phyloP scores from a whole-genome alignment of 2,888 invertebrate genomes.

The Xestia rhomboidea region DNA sequence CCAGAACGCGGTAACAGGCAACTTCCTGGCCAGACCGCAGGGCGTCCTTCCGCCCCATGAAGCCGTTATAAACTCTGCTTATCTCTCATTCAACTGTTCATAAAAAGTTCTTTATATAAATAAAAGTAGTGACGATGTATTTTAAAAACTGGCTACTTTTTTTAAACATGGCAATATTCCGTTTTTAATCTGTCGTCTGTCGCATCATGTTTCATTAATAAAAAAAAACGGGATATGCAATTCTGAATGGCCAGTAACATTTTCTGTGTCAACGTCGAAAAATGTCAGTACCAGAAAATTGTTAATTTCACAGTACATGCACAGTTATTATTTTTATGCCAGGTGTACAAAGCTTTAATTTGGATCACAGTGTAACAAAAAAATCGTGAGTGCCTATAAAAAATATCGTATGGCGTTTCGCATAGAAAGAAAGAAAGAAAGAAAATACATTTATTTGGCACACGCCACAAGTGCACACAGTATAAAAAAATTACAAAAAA shows the following conservation, averaged over 20 bases:
- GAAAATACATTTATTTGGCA: no score
- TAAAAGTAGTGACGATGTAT: constrained; percentile 1
- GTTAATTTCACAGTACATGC: constrained; percentile 29
- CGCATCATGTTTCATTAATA: not conserved
- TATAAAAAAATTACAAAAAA: no score
- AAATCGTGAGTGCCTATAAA: not conserved
- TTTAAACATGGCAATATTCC: constrained; percentile 23
- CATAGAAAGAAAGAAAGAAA: no score
- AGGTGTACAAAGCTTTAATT: constrained; percentile 22
- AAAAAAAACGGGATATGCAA: not conserved
- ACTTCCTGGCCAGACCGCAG: constrained; percentile 48
- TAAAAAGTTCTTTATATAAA: constrained; percentile 30
- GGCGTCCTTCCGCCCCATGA: constrained; percentile 34
- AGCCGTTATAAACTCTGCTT: constrained; percentile 16
- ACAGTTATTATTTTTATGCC: constrained; percentile 26
- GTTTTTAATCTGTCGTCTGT: constrained; percentile 6
- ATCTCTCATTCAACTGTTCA: constrained; percentile 33
- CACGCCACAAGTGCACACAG: no score
- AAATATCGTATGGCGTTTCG: constrained; percentile 9
- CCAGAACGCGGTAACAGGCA: constrained; percentile 54
- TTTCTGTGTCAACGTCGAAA: constrained; percentile 22
- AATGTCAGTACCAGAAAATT: constrained; percentile 11
- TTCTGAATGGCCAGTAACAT: constrained; percentile 12
- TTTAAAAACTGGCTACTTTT: constrained; percentile 28
- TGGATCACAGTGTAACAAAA: constrained; percentile 15